Evolutionary conservation across 2,113 vertebrate species (phyloP), one percentile per base, ranked within the genome.

Genomic region (Paraplagusia blochii): DNA sequence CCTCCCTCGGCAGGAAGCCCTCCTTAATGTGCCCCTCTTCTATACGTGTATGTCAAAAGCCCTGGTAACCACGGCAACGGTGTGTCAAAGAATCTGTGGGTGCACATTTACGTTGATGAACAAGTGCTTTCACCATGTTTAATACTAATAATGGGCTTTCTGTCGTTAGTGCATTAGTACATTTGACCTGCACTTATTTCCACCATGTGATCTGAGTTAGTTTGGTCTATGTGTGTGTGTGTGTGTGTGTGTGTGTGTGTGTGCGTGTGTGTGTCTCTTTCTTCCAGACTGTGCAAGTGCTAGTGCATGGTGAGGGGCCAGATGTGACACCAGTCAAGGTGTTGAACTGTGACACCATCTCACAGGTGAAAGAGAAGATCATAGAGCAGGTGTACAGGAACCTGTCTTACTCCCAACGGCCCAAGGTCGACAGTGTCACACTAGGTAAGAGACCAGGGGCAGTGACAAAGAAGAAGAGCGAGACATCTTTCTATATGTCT

Each of bases 341-440:
- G 66, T 86, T 99, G 77, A 99, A 92, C 90, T 99, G 97, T 46
- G 97, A 99, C 88, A 96, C 95, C 51, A 92, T 99, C 89, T 93
- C 95, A 11, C 97, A 99, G 85, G 96, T 99, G 62, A 99, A 99
- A 76, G 97, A 98, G 80, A 99, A 99, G 88, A 94, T 99, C 70
- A 95, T 99, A 7, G 97, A 99, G 71, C 95, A 98, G 87, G 97
- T 97, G 73, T 98, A 96, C 77, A 88, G 93, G 73, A 95, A 93
- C 13, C 86, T 93, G 74, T 93, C 96, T 0, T 95, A 95, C 81
- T 95, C 96, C 43, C 92, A 91, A 79, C 91, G 97, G 87, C 96
- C 95, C 66, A 95, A 90, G 72, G 93, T 92, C 2, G 96, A 98
- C 51, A 94, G 92, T 0, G 94, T 98, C 39, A 93, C 95, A 35